Base-by-base conservation (phyloP, 1,140 invertebrate genomes). In the Sarcophaga peregrina region DNA sequence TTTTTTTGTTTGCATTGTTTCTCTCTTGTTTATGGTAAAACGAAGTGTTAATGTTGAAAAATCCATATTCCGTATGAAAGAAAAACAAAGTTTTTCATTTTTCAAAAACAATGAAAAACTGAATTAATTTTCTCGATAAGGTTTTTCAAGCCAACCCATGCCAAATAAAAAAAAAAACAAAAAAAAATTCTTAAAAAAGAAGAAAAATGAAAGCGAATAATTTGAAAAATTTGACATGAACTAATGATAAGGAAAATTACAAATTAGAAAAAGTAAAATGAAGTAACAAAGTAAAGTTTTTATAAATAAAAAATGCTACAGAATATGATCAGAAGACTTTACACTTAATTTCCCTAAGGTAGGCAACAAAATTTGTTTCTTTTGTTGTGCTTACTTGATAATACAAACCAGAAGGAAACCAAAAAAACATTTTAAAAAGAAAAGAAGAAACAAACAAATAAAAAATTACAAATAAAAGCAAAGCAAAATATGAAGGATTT, bases 201-300 rank as follows among this genome's bases (percentile, higher is more conserved):
- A 62, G 3, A 62, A 62, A 13, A n/a, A 62, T 62, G n/a, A 68
- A 68, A 20, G 17, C n/a, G n/a, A 68, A 62, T n/a, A 62, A n/a
- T 62, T 52, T 52, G 50, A 52, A 52, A 62, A 13, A 62, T 13
- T n/a, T 68, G 7, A 68, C 17, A 68, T 20, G n/a, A 68, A 68
- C 54, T 58, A 58, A 68, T 68, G 62, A 68, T 68, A 68, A 68
- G 62, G n/a, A n/a, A 68, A 68, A 68, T 20, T 68, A 20, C 17
- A 68, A 17, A 20, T 68, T 25, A 68, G 17, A 52, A 10, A 52
- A 10, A 52, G 13, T 10, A 9, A 9, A 68, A 2, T 9, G 0
- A 20, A 68, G 17, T 17, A 68, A 68, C 15, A 17, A 68, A 68
- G 6, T 7, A 68, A 68, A 68, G 15, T n/a, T 68, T 68, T 68